Conservation (phyloP, 2,888 invertebrate species). For the Cyclophora albipunctata region DNA sequence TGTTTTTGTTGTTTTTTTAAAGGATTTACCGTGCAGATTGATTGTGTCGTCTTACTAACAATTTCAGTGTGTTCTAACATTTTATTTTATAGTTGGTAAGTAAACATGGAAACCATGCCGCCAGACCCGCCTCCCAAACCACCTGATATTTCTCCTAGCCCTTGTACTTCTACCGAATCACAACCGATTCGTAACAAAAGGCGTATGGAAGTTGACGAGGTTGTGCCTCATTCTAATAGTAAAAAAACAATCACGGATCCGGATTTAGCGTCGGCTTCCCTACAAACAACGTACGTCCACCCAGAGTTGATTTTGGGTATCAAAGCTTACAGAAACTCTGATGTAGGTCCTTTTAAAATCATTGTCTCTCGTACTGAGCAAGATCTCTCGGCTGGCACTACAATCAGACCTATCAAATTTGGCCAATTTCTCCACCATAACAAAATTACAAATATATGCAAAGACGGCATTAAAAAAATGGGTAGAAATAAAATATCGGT, state of each 20-base stretch:
- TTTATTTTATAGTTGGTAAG: too few species aligned
- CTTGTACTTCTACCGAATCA: too few species aligned
- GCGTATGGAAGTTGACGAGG: too few species aligned
- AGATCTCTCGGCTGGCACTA: background rate
- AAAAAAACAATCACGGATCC: background rate
- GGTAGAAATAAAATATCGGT: background rate
- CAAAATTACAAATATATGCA: background rate
- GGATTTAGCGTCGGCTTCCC: background rate
- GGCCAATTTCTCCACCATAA: background rate
- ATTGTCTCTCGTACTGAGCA: background rate
- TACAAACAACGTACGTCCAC: background rate
- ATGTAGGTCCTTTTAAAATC: background rate
- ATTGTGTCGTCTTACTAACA: too few species aligned
- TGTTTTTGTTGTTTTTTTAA: too few species aligned
- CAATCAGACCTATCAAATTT: slow-evolving; percentile 3
- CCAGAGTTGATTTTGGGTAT: background rate
- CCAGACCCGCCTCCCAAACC: too few species aligned
- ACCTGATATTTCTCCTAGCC: too few species aligned
- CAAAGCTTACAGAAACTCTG: background rate
- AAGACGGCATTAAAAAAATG: background rate
- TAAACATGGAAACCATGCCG: too few species aligned
- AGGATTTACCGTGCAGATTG: too few species aligned
- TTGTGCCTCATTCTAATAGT: background rate
- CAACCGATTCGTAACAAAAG: too few species aligned
- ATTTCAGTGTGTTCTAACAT: too few species aligned